phyloP scores from a whole-genome alignment of 2,113 vertebrate species.

The Clarias batrachus region DNA sequence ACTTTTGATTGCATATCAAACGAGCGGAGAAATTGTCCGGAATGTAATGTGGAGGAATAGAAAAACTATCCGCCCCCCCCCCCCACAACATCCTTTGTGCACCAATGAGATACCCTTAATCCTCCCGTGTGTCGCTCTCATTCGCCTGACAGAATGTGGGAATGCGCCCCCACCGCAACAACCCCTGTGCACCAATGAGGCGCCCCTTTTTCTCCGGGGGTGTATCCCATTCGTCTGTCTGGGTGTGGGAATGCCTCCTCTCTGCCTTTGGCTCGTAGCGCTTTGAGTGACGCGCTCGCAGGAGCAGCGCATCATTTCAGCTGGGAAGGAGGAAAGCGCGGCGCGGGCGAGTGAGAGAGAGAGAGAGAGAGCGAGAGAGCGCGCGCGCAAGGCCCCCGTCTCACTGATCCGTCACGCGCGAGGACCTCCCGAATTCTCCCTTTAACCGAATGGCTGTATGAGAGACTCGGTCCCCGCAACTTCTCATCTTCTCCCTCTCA shows the following conservation, averaged over 20 bases:
- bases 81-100: background rate
- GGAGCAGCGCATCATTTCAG: constrained; percentile 67
- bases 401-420: constrained; percentile 43
- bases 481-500: constrained; percentile 52
- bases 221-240: constrained; percentile 60
- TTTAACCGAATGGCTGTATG: constrained; percentile 75
- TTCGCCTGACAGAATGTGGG: constrained; percentile 26
- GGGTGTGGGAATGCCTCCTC: constrained; percentile 46
- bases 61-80: background rate
- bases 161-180: constrained; percentile 39
- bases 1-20: background rate
- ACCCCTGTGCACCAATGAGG: constrained; percentile 62
- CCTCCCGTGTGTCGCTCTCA: constrained; percentile 10
- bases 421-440: constrained; percentile 45
- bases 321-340: constrained; percentile 58
- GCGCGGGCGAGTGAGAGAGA: constrained; percentile 63
- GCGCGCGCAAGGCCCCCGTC: constrained; percentile 57
- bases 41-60: background rate
- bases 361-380: constrained; percentile 65
- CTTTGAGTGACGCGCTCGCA: constrained; percentile 64
- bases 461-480: constrained; percentile 66
- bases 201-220: constrained; percentile 39
- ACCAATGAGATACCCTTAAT: background rate
- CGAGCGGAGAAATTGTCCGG: background rate
- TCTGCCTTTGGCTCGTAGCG: constrained; percentile 63